Evolutionary conservation across 2,113 vertebrate species (phyloP).

Genomic region (Lampris incognitus): DNA sequence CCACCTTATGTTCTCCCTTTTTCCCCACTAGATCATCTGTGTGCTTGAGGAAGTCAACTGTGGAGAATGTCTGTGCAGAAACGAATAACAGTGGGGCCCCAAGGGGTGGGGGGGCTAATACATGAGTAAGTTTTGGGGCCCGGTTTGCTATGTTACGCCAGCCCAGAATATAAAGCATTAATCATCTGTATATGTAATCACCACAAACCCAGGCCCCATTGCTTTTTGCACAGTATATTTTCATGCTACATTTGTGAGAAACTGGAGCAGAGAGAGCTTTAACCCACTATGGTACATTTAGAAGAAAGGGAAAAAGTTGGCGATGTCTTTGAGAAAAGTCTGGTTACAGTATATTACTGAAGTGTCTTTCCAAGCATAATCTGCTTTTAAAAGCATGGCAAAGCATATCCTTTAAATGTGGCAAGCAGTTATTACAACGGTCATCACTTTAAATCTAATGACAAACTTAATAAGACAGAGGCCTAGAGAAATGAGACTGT

Average conservation of each 20-base stretch:
- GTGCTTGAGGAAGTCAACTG: slow-evolving; percentile 51
- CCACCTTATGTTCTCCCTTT: slow-evolving; percentile 30
- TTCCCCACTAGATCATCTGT: slow-evolving; percentile 26
- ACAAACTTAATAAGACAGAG: slow-evolving; percentile 3
- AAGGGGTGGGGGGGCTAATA: slow-evolving; percentile 45
- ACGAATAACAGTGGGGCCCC: slow-evolving; percentile 60
- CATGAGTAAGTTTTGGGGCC: slow-evolving; percentile 49
- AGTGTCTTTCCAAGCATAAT: neutral
- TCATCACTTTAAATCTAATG: slow-evolving; percentile 11
- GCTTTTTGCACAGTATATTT: slow-evolving; percentile 24
- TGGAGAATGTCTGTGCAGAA: slow-evolving; percentile 57
- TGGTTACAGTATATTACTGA: neutral
- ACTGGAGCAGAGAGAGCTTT: slow-evolving; percentile 30
- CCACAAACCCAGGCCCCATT: slow-evolving; percentile 26
- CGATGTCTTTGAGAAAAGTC: slow-evolving; percentile 8
- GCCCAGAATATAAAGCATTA: slow-evolving; percentile 49
- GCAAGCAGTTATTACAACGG: slow-evolving; percentile 15
- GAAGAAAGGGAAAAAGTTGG: slow-evolving; percentile 39
- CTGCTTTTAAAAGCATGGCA: slow-evolving; percentile 31
- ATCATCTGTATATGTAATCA: slow-evolving; percentile 53
- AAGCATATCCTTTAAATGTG: slow-evolving; percentile 13
- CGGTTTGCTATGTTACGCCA: slow-evolving; percentile 34
- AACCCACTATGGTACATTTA: slow-evolving; percentile 62
- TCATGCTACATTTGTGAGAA: slow-evolving; percentile 30
- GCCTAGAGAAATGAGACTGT: neutral